These are phyloP conservation scores for Callyntrura sp. DNA, from an alignment of 2,888 invertebrate species.

Conservation along the genomic window DNA sequence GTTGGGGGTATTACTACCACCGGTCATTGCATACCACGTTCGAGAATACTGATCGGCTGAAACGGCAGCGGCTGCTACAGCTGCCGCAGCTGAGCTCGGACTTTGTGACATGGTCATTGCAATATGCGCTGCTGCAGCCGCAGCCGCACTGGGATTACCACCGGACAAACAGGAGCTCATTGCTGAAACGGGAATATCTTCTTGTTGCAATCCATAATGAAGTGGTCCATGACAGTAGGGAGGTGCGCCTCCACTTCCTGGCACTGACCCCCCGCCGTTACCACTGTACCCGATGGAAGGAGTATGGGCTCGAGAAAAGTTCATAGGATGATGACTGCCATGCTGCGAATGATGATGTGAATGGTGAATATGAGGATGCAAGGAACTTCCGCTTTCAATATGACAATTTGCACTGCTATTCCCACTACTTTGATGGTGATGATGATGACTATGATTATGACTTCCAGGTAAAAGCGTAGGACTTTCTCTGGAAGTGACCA, in stretches of 20 bases:
- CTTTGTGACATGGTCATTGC: slow-evolving; percentile 79
- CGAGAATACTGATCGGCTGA: slow-evolving; percentile 79
- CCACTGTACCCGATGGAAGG: slow-evolving; percentile 69
- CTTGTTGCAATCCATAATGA: slow-evolving; percentile 79
- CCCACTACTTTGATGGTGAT: slow-evolving; percentile 56
- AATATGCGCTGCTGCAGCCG: slow-evolving; percentile 78
- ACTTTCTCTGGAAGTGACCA: slow-evolving; percentile 86
- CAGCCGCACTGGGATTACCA: slow-evolving; percentile 74
- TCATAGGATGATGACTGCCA: slow-evolving; percentile 75
- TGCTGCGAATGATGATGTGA: slow-evolving; percentile 72
- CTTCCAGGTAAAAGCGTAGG: slow-evolving; percentile 65
- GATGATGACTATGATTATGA: slow-evolving; percentile 70
- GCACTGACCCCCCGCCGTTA: slow-evolving; percentile 43
- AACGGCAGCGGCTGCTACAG: slow-evolving; percentile 72
- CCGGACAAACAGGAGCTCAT: slow-evolving; percentile 76
- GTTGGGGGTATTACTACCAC: slow-evolving; percentile 65
- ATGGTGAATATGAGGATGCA: slow-evolving; percentile 71
- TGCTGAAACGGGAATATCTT: slow-evolving; percentile 74
- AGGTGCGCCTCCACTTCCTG: slow-evolving; percentile 45
- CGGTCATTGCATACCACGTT: slow-evolving; percentile 81
- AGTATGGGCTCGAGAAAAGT: slow-evolving; percentile 78
- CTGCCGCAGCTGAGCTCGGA: slow-evolving; percentile 74
- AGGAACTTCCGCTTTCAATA: slow-evolving; percentile 51
- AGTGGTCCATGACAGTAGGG: slow-evolving; percentile 76
- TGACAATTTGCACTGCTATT: slow-evolving; percentile 56